Conservation (phyloP, 2,888 invertebrate species). For the Eupithecia insigniata region DNA sequence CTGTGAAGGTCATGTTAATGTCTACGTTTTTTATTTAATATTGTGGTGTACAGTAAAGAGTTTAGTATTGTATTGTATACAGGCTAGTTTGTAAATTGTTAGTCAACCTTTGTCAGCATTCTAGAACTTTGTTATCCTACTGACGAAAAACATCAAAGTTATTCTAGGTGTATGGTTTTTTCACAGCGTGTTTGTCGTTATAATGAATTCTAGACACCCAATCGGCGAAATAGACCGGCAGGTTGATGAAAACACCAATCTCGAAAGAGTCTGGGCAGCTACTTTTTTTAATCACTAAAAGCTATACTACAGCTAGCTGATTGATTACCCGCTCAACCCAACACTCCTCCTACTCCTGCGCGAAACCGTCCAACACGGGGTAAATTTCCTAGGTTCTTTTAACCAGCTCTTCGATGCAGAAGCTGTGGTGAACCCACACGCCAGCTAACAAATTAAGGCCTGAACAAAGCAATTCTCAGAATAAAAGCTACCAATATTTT, state of each 20-base stretch:
- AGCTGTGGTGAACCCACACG: slow-evolving; percentile 13
- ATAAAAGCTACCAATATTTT: slow-evolving; percentile 42
- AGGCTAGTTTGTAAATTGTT: not conserved
- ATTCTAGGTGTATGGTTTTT: no score
- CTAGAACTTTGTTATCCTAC: no score
- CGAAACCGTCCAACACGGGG: not conserved
- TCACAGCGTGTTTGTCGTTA: no score
- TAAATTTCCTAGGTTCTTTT: not conserved
- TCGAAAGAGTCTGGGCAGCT: not conserved
- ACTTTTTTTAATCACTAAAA: no score
- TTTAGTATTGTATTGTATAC: no score
- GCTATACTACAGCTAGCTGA: not conserved
- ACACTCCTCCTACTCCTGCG: not conserved
- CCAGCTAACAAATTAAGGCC: slow-evolving; percentile 36
- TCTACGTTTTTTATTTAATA: no score
- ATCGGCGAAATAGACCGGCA: no score
- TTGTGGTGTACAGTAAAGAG: no score
- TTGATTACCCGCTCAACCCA: not conserved
- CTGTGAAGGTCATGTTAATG: no score
- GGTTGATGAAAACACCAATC: no score
- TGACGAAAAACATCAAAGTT: no score
- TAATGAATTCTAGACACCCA: no score
- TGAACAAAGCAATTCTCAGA: slow-evolving; percentile 35
- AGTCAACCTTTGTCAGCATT: not conserved
- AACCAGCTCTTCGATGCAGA: not conserved